phyloP scores from a whole-genome alignment of 2,888 invertebrate species.

The Polydesmus complanatus region DNA sequence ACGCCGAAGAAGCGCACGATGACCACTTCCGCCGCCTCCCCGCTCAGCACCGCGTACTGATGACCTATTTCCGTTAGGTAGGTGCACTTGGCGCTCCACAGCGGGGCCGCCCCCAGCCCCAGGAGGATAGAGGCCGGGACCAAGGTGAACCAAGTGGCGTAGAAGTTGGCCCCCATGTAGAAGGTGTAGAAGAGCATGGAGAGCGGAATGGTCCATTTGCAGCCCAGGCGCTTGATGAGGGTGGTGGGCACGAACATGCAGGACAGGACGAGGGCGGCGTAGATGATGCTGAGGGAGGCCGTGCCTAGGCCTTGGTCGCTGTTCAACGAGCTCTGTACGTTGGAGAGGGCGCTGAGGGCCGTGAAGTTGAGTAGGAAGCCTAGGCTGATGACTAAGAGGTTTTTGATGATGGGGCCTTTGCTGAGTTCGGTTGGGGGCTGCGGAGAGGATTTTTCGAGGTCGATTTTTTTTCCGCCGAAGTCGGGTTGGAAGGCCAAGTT shows the following conservation, averaged over 20 bases:
- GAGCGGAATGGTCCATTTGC: conserved; percentile 66
- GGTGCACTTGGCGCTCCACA: conserved; percentile 14
- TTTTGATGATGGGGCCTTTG: conserved; percentile 20
- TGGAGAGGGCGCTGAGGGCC: conserved; percentile 18
- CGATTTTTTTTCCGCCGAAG: too few species aligned
- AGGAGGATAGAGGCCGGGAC: conserved; percentile 11
- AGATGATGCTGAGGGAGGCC: conserved; percentile 76
- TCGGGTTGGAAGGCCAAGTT: too few species aligned
- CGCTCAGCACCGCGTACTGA: conserved; percentile 7
- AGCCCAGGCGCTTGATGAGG: conserved; percentile 79
- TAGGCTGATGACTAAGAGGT: conserved; percentile 18
- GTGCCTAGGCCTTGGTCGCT: conserved; percentile 78
- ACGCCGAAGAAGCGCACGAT: conserved; percentile 15
- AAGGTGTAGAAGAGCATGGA: not conserved
- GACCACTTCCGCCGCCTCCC: not conserved
- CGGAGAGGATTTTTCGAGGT: too few species aligned
- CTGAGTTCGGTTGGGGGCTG: too few species aligned
- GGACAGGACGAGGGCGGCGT: conserved; percentile 81
- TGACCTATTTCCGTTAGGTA: conserved; percentile 7
- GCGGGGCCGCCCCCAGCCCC: conserved; percentile 9
- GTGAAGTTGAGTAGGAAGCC: conserved; percentile 20
- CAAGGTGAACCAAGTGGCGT: conserved; percentile 13
- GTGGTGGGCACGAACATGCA: conserved; percentile 91
- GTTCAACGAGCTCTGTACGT: conserved; percentile 64
- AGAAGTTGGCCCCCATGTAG: conserved; percentile 12